These are phyloP conservation scores for Pimephales promelas DNA, from an alignment of 2,113 vertebrate species.

Conservation along the genomic window DNA sequence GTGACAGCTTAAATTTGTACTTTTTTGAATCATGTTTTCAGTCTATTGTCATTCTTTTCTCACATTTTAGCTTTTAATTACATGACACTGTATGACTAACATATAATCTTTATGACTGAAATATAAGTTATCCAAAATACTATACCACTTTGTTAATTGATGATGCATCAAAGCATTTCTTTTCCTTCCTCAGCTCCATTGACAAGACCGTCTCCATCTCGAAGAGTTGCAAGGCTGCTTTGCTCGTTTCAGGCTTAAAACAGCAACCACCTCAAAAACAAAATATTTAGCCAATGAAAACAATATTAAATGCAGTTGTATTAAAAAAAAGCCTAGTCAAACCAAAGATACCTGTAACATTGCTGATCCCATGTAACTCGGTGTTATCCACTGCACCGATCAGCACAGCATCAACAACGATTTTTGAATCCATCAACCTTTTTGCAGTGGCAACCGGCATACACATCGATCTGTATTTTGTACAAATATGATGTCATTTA, in stretches of 20 bases:
- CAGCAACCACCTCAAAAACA: conserved; percentile 67
- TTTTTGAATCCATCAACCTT: conserved; percentile 51
- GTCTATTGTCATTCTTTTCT: no score
- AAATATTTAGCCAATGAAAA: neutral
- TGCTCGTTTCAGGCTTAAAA: conserved; percentile 67
- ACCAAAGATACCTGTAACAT: conserved; percentile 61
- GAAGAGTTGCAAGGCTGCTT: conserved; percentile 67
- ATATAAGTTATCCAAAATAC: neutral
- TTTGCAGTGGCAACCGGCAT: conserved; percentile 55
- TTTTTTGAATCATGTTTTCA: no score
- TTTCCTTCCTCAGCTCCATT: conserved; percentile 63
- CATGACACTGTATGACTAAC: neutral
- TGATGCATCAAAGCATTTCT: neutral
- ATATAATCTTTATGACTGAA: neutral
- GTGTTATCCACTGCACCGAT: conserved; percentile 60
- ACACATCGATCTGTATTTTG: neutral
- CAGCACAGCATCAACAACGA: conserved; percentile 66
- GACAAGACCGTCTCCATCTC: conserved; percentile 72
- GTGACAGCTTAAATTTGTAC: neutral
- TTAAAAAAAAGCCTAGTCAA: no score
- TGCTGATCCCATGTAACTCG: conserved; percentile 69
- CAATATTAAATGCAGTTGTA: neutral
- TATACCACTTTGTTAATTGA: neutral
- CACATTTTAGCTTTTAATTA: no score
- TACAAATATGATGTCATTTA: no score